Evolutionary conservation across 2,113 vertebrate species (phyloP), one percentile per base, ranked within the genome.

Genomic region (Romanogobio albipinnatus): DNA sequence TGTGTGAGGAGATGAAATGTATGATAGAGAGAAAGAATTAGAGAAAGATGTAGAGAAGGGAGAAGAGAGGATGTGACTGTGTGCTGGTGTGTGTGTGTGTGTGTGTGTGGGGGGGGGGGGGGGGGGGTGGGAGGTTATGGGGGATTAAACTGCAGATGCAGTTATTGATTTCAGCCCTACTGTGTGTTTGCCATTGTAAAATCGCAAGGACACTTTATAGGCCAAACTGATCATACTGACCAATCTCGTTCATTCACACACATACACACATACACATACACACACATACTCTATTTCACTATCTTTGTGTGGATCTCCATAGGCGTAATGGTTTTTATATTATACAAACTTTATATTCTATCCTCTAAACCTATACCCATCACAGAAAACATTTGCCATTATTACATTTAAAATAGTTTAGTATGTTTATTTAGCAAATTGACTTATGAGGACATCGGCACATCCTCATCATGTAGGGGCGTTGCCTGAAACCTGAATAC

Each of bases 161-260:
- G 24, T 81, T 51, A 68, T 81, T 43, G 61, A 81, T 81, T 81
- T 81, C 43, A 51, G 5, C 43, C 62, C 8, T 61, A 61, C 51
- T 2, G 61, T 81, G 79, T 53, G 62, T 53, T 68, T 81, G 79
- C 45, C 45, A 81, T 53, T 68, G 43, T 68, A 53, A 81, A 81
- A 81, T 5, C 45, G 45, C 79, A 68, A 53, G 43, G 62, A 68
- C 43, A 81, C n/a, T 15, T 36, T 53, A 83, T 17, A 43, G 66
- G 36, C 71, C 24, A 58, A 61, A 24, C 53, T 26, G 19, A 33
- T 36, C 81, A 58, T 49, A 43, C 43, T 53, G 26, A 82, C 80
- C 10, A 39, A 14, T 0, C n/a, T 24, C 71, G 29, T 17, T 53
- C 1, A 53, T 33, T 33, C 14, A n/a, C 53, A 49, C 29, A 36